These are phyloP conservation scores for Amblyornis subalaris DNA, from an alignment of 2,113 vertebrate species.

Conservation along the genomic window DNA sequence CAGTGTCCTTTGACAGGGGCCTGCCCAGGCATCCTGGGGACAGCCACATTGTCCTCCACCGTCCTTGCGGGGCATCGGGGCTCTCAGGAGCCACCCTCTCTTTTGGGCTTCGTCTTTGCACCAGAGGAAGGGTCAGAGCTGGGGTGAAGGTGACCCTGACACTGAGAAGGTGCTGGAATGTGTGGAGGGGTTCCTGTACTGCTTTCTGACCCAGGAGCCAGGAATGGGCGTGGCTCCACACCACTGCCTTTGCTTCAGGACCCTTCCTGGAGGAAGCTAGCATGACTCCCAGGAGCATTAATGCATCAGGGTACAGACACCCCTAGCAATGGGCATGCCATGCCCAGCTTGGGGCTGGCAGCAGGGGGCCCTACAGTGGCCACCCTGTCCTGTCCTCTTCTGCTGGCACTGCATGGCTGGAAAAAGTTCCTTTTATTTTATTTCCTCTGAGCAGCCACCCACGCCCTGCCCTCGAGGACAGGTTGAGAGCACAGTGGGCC, in stretches of 20 bases:
- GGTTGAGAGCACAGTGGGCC: background rate
- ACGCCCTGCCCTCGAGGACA: rapidly evolving
- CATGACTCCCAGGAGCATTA: background rate
- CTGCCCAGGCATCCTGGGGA: background rate
- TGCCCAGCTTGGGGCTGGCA: background rate
- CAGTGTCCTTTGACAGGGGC: background rate
- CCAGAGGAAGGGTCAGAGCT: background rate
- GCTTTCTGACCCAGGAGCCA: background rate
- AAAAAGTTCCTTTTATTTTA: background rate
- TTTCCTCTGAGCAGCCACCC: background rate
- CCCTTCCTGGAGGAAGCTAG: background rate
- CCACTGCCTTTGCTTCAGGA: rapidly evolving
- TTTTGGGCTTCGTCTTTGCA: background rate
- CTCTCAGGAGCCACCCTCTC: background rate
- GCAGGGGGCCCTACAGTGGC: background rate
- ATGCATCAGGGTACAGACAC: background rate
- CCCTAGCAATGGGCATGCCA: background rate
- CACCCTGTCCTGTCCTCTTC: background rate
- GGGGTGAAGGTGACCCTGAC: background rate
- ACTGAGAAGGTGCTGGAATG: background rate
- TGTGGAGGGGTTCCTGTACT: background rate
- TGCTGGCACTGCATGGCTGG: background rate
- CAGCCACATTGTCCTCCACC: rapidly evolving
- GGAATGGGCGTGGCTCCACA: background rate
- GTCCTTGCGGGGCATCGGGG: rapidly evolving